Evolutionary conservation across 2,113 vertebrate genomes (phyloP).

Genomic region (Nycticebus coucang): DNA sequence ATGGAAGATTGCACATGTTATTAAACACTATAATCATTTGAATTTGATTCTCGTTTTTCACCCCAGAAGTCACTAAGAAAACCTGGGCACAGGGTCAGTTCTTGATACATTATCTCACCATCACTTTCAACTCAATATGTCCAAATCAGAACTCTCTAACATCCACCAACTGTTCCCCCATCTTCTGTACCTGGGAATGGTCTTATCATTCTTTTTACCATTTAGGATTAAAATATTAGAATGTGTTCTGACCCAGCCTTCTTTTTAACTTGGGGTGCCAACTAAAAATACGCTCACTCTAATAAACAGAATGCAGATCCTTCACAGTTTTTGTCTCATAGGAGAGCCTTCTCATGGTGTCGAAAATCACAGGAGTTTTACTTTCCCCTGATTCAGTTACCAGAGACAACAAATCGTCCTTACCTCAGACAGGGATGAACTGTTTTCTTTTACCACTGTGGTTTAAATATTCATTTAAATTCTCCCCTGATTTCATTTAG

Average conservation of each 20-base stretch:
- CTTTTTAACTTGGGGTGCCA: neutral
- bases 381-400: neutral
- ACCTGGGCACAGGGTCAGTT: neutral
- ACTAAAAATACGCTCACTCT: neutral
- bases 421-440: neutral
- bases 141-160: neutral
- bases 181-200: neutral
- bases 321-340: neutral
- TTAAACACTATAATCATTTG: slow-evolving; percentile 18
- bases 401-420: neutral
- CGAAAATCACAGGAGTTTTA: neutral
- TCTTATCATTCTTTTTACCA: neutral
- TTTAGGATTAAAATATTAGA: neutral
- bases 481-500: neutral
- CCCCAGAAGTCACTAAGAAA: neutral
- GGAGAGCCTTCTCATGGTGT: neutral
- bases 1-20: neutral
- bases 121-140: neutral
- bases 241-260: neutral
- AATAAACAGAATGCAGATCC: neutral
- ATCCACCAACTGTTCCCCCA: neutral
- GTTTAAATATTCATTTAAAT: neutral
- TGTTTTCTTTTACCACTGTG: neutral
- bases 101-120: neutral
- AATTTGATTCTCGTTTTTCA: neutral